Evolutionary conservation across 1,140 invertebrate genomes (phyloP), one percentile per base, ranked within the genome.

Genomic region (Stegodyphus mimosarum): DNA sequence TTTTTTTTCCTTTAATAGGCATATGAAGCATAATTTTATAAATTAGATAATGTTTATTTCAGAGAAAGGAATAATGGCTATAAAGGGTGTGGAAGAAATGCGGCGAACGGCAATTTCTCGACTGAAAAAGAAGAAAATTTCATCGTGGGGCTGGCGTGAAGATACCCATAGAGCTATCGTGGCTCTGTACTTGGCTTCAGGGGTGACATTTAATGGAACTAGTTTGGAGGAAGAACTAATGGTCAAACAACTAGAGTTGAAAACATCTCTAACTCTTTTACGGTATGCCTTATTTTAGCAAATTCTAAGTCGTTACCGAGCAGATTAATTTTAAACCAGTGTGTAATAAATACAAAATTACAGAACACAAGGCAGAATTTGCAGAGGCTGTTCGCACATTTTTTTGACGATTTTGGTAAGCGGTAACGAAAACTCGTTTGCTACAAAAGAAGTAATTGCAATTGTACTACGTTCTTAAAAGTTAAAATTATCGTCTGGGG

Each of bases 171-270:
- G 77, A 55, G 66, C 66, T 6, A 63, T 79, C n/a, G 48, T 49
- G 17, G 66, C 77, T n/a, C 51, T 79, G 0, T 70, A 33, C 51
- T 55, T 79, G 10, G 50, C 77, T 9, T 52, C 49, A 2, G 66
- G 7, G 15, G 66, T 10, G 0, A 53, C 6, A 13, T 79, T 79
- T 18, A 79, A 70, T 13, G 77, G 77, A 53, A 33, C 7, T 9
- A 49, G 15, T 55, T 48, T 70, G 6, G 77, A 79, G 7, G 77
- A 70, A 70, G 77, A 79, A 48, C 18, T 79, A 4, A 71, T 79
- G 77, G 77, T 48, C 7, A 79, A 79, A 51, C 66, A 79, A 48
- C 6, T 13, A 10, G 77, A 79, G 33, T 17, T 79, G 17, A 69
- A 70, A 52, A 69, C 50, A 18, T 60, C 77, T 7, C 9, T 70